Conservation (phyloP, 2,113 vertebrate genomes). For the Elanoides forficatus region DNA sequence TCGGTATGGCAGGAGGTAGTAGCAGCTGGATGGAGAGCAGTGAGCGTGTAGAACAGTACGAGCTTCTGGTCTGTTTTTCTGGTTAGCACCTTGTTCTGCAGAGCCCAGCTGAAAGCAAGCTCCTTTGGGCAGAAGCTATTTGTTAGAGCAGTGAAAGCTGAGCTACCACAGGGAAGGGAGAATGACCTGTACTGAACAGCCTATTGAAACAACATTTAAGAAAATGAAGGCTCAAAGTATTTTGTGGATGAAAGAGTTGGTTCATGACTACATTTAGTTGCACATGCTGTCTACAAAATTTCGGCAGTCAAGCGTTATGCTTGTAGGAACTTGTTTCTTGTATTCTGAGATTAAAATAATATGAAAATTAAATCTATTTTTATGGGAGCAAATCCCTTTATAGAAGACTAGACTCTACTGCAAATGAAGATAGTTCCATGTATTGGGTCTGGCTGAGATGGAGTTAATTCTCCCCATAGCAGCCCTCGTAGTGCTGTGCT, state of each 20-base stretch:
- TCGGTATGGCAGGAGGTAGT: not conserved
- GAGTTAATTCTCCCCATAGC: too few species aligned
- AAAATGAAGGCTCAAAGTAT: not conserved
- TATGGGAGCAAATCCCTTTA: not conserved
- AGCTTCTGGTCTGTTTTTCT: not conserved
- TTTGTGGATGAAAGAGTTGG: not conserved
- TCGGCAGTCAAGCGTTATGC: not conserved
- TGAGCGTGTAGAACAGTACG: rapidly evolving
- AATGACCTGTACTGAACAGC: not conserved
- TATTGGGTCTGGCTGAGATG: too few species aligned
- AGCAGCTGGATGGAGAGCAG: not conserved
- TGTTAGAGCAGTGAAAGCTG: not conserved
- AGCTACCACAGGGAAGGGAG: not conserved
- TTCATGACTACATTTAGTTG: not conserved
- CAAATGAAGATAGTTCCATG: not conserved
- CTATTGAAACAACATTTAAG: not conserved
- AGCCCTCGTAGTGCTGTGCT: too few species aligned
- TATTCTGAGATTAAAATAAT: not conserved
- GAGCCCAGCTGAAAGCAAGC: not conserved
- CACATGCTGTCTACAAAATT: not conserved
- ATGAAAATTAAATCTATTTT: not conserved
- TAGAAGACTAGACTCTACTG: not conserved
- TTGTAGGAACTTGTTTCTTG: not conserved
- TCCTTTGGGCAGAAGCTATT: not conserved
- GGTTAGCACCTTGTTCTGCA: not conserved